Conservation (phyloP, 2,888 invertebrate species). For the Mimachlamys varia region DNA sequence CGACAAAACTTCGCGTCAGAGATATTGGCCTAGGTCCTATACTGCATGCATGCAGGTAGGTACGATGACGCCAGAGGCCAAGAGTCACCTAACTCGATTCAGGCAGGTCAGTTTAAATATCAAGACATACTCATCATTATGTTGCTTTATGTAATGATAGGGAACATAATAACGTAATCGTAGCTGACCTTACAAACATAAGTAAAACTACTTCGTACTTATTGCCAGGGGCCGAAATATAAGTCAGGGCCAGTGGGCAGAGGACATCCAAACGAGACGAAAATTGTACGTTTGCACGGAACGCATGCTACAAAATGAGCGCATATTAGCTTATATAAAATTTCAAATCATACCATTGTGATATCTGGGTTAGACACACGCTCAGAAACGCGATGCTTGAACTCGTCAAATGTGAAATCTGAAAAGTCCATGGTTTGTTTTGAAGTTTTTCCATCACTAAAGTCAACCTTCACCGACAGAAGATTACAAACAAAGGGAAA, state of each 20-base stretch:
- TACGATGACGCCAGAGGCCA: neutral
- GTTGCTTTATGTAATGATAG: neutral
- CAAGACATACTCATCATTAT: neutral
- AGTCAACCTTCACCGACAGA: neutral
- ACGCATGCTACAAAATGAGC: neutral
- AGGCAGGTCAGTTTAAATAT: neutral
- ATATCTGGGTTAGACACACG: conserved; percentile 58
- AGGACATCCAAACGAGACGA: neutral
- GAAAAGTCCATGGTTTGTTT: conserved; percentile 20
- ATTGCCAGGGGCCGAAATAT: neutral
- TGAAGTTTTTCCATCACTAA: conserved; percentile 28
- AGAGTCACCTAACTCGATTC: neutral
- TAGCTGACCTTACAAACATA: neutral
- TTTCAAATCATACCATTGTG: conserved; percentile 52
- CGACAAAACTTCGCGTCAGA: neutral
- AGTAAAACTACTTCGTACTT: neutral
- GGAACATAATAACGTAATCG: neutral
- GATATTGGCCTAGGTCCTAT: neutral
- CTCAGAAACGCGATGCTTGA: conserved; percentile 58
- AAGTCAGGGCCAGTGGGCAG: neutral
- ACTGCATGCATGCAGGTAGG: too few relatives aligned
- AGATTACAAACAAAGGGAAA: neutral
- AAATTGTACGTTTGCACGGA: neutral
- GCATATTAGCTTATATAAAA: neutral
- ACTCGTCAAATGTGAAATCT: conserved; percentile 47